A percentile compares a stretch with the other conserved stretches of the same genome.
phyloP scores from a whole-genome alignment of 2,113 vertebrate species.

The Pithys albifrons region DNA sequence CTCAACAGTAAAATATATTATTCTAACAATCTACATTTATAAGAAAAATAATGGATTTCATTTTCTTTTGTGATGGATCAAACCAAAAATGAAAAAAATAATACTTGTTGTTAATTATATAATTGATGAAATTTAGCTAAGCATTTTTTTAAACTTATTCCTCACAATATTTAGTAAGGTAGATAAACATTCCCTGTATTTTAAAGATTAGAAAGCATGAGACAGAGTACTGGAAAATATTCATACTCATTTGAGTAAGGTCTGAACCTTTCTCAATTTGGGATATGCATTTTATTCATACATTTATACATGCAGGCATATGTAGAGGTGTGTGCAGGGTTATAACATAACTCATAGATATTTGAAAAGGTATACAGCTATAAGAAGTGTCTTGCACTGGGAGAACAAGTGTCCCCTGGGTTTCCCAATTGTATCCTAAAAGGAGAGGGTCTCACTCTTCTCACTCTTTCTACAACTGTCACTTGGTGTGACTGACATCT shows the following conservation, averaged over 20 bases:
- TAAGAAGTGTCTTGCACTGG: neutral
- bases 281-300: neutral
- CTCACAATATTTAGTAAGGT: neutral
- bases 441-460: neutral
- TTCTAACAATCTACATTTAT: neutral
- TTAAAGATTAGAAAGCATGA: neutral
- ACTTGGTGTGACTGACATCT: neutral
- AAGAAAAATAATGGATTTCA: neutral
- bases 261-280: neutral
- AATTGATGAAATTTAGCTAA: neutral
- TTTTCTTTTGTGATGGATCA: neutral
- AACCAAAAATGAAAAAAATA: neutral
- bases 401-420: neutral
- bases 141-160: neutral
- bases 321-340: neutral
- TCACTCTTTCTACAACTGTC: neutral
- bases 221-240: neutral
- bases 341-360: neutral
- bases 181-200: neutral
- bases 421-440: neutral
- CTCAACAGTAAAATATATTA: neutral
- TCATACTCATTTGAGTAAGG: neutral
- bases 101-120: neutral
- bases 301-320: neutral
- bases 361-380: neutral